phyloP scores from a whole-genome alignment of 2,797 vertebrate genomes.

The Coilia nasus region DNA sequence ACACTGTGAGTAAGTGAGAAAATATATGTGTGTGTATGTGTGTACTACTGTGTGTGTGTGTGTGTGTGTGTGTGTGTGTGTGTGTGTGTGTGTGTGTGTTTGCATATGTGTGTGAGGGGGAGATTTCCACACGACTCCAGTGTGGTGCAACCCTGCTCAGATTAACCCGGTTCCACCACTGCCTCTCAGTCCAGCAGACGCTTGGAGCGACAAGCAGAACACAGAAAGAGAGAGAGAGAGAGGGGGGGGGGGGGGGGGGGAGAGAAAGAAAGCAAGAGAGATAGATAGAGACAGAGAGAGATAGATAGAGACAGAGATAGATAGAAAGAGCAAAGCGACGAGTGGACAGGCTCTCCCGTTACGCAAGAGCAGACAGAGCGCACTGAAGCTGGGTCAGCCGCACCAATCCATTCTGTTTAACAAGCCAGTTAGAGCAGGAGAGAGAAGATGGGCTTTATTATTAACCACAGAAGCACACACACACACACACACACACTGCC shows the following conservation, averaged over 20 bases:
- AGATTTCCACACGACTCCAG: not conserved
- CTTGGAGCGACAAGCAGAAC: not conserved
- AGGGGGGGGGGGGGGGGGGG: not conserved
- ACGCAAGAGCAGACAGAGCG: conserved; percentile 28
- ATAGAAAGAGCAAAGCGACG: not conserved
- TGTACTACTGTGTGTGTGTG: too few species aligned
- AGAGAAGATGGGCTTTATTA: conserved; percentile 30
- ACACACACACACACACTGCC: not conserved
- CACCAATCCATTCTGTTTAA: conserved; percentile 34
- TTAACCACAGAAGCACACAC: conserved; percentile 24
- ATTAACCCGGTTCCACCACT: conserved; percentile 34
- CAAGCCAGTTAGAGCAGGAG: conserved; percentile 26
- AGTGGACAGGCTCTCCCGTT: conserved; percentile 31
- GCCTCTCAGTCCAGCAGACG: conserved; percentile 17
- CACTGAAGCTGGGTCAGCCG: conserved; percentile 38
- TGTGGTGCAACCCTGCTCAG: not conserved
- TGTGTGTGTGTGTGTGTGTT: too few species aligned
- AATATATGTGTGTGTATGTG: too few species aligned
- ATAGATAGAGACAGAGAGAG: not conserved
- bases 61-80: too few species aligned
- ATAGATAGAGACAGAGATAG: too few species aligned
- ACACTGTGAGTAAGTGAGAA: not conserved
- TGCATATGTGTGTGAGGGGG: not conserved
- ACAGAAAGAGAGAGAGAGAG: not conserved
- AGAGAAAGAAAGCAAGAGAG: not conserved